phyloP scores from a whole-genome alignment of 2,888 invertebrate genomes.

The Spisula subtruncata region DNA sequence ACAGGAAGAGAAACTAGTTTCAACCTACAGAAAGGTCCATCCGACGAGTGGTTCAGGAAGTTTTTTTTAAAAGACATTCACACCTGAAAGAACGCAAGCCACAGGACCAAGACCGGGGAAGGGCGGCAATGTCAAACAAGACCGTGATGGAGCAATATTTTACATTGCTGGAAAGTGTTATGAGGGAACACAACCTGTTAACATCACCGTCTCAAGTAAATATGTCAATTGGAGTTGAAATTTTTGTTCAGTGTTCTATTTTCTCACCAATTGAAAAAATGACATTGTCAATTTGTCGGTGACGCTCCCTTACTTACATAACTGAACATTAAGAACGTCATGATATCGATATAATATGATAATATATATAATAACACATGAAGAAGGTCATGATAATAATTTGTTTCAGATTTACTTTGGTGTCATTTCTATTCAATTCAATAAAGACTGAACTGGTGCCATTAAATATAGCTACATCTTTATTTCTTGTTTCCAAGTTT shows the following conservation, averaged over 20 bases:
- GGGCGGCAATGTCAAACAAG: background rate
- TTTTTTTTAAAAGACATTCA: background rate
- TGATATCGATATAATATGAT: no score
- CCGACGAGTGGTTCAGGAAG: background rate
- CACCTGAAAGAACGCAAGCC: background rate
- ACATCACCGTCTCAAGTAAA: background rate
- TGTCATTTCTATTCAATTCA: no score
- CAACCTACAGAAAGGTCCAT: background rate
- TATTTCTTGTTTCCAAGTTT: no score
- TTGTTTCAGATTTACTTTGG: no score
- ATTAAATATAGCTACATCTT: no score
- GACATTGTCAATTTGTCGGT: no score
- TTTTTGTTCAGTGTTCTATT: background rate
- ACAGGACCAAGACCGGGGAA: background rate
- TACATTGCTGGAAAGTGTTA: background rate
- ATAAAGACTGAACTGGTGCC: no score
- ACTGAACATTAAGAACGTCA: no score
- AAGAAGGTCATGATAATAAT: no score
- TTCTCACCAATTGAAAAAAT: background rate
- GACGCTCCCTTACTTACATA: no score
- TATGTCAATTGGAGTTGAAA: background rate
- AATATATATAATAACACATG: no score
- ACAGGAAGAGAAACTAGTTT: no score
- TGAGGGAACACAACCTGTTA: background rate
- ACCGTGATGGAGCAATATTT: background rate